These are phyloP conservation scores for Champsocephalus esox DNA, from an alignment of 2,797 vertebrate genomes.

Conservation along the genomic window DNA sequence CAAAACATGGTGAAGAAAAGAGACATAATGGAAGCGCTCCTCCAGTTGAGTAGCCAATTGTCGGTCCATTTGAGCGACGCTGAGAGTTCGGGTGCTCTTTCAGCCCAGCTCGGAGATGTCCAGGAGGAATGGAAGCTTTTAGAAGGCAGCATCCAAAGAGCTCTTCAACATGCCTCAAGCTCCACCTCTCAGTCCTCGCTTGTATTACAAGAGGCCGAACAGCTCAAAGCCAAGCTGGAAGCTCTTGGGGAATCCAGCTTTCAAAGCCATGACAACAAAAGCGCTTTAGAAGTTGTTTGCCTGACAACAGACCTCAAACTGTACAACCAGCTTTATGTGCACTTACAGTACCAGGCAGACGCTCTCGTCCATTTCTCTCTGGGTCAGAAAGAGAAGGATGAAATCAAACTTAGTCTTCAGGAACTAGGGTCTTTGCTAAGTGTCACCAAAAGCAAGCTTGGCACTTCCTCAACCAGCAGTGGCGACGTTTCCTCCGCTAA, in stretches of 20 bases:
- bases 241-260: conserved; percentile 57
- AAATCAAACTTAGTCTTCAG: conserved; percentile 79
- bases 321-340: conserved; percentile 78
- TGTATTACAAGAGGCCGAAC: conserved; percentile 77
- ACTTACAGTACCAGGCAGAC: conserved; percentile 82
- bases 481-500: conserved; percentile 60
- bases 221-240: conserved; percentile 80
- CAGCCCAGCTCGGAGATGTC: conserved; percentile 87
- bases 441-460: conserved; percentile 66
- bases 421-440: conserved; percentile 83
- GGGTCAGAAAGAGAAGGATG: conserved; percentile 86
- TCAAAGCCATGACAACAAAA: conserved; percentile 55
- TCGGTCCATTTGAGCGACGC: conserved; percentile 80
- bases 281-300: conserved; percentile 56
- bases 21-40: conserved; percentile 79
- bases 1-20: conserved; percentile 82
- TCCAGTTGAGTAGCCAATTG: conserved; percentile 80
- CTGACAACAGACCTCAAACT: conserved; percentile 82
- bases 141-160: conserved; percentile 82
- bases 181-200: conserved; percentile 78
- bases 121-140: conserved; percentile 87
- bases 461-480: conserved; percentile 35
- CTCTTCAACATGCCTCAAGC: conserved; percentile 78
- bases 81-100: conserved; percentile 86
- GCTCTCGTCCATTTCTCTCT: conserved; percentile 86